These are phyloP conservation scores for Scylla paramamosain DNA, from an alignment of 1,140 invertebrate genomes.

Conservation along the genomic window DNA sequence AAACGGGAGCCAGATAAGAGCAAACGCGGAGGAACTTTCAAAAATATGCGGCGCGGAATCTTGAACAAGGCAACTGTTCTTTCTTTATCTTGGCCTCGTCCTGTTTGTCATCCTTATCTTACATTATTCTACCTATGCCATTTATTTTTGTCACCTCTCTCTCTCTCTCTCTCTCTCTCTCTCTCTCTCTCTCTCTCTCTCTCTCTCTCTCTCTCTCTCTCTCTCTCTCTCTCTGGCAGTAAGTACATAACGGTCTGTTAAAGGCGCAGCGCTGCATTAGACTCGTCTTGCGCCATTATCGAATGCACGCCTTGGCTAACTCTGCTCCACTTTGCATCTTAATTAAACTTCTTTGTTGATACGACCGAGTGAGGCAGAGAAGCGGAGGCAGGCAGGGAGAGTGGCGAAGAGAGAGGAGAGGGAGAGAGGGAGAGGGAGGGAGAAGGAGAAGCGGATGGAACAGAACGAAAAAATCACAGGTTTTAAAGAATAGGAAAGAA, in stretches of 20 bases:
- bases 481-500: neutral
- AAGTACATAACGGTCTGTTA: too few relatives aligned
- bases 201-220: conserved; percentile 1
- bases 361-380: neutral
- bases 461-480: neutral
- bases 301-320: neutral
- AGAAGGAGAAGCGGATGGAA: neutral
- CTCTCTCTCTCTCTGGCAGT: neutral
- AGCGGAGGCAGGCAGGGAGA: neutral
- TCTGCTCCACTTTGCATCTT: conserved; percentile 7
- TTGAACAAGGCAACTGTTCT: neutral
- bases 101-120: neutral
- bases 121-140: neutral
- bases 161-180: neutral
- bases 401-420: neutral
- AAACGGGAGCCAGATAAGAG: too few relatives aligned
- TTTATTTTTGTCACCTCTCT: neutral
- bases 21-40: neutral
- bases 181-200: neutral
- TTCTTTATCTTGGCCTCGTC: neutral
- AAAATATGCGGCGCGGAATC: neutral
- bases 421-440: neutral
- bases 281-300: neutral
- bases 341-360: neutral
- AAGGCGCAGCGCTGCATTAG: neutral